phyloP scores from a whole-genome alignment of 2,888 invertebrate genomes.

The Hedya salicella region DNA sequence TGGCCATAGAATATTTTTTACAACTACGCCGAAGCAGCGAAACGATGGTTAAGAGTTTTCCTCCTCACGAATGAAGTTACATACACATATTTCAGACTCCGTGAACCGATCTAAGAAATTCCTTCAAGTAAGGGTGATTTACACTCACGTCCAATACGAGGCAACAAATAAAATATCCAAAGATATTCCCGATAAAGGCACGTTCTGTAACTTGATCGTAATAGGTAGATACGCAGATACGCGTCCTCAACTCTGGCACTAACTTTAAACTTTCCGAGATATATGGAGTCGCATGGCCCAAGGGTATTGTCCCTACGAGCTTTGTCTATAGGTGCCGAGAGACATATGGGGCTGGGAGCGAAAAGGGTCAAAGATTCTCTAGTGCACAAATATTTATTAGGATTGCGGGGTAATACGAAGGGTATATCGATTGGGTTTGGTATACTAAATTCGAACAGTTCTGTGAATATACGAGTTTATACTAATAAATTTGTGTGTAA shows the following conservation, averaged over 20 bases:
- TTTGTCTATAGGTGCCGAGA: conserved; percentile 37
- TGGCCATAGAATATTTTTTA: too few species aligned
- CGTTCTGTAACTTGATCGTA: conserved; percentile 37
- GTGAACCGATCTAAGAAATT: background rate
- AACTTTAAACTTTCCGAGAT: conserved; percentile 42
- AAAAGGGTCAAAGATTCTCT: conserved; percentile 36
- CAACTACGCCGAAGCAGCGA: too few species aligned
- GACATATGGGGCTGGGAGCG: conserved; percentile 18
- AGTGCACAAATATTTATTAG: conserved; percentile 39
- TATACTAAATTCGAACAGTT: conserved; percentile 13
- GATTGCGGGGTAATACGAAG: conserved; percentile 5
- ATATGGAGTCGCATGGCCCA: conserved; percentile 37
- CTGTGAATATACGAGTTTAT: background rate
- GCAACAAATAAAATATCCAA: conserved; percentile 35
- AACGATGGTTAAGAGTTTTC: too few species aligned
- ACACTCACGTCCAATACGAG: conserved; percentile 7
- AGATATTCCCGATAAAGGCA: conserved; percentile 38
- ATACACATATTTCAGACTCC: background rate
- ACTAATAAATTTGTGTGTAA: background rate
- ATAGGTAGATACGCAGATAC: conserved; percentile 41
- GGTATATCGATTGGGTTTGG: conserved; percentile 17
- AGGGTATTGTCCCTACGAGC: conserved; percentile 37
- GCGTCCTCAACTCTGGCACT: conserved; percentile 39
- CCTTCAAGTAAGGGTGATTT: background rate
- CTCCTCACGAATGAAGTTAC: too few species aligned